phyloP scores from a whole-genome alignment of 2,888 invertebrate genomes.

The Rhagium mordax region DNA sequence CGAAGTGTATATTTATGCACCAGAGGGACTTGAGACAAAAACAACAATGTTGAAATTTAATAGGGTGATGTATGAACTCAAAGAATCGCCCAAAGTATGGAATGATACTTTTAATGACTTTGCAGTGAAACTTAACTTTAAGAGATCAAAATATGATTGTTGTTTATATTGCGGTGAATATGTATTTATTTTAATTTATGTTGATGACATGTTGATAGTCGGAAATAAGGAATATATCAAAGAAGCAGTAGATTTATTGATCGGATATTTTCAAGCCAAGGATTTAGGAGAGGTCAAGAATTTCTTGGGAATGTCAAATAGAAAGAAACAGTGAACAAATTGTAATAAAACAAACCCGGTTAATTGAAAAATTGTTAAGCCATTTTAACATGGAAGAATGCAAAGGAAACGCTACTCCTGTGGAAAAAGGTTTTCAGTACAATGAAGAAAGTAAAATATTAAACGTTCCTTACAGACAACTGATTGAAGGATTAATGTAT shows the following conservation, averaged over 20 bases:
- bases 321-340: conserved; percentile 16
- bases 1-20: too few species aligned
- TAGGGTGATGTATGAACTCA: too few species aligned
- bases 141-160: conserved; percentile 43
- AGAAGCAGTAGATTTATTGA: neutral
- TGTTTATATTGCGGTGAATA: conserved; percentile 37
- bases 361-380: conserved; percentile 4
- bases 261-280: conserved; percentile 37
- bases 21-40: too few species aligned
- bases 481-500: conserved; percentile 42
- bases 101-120: conserved; percentile 23
- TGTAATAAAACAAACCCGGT: conserved; percentile 5
- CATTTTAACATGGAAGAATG: conserved; percentile 30
- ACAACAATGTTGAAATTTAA: too few species aligned
- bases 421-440: conserved; percentile 33
- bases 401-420: neutral
- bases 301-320: conserved; percentile 38
- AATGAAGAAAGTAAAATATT: neutral
- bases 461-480: conserved; percentile 39
- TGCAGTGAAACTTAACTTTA: conserved; percentile 30
- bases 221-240: conserved; percentile 23
- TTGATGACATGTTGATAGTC: conserved; percentile 39
- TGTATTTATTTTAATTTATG: conserved; percentile 33
- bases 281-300: conserved; percentile 36
- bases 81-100: too few species aligned